phyloP scores from a whole-genome alignment of 2,888 invertebrate genomes.

The Stramonita haemastoma region DNA sequence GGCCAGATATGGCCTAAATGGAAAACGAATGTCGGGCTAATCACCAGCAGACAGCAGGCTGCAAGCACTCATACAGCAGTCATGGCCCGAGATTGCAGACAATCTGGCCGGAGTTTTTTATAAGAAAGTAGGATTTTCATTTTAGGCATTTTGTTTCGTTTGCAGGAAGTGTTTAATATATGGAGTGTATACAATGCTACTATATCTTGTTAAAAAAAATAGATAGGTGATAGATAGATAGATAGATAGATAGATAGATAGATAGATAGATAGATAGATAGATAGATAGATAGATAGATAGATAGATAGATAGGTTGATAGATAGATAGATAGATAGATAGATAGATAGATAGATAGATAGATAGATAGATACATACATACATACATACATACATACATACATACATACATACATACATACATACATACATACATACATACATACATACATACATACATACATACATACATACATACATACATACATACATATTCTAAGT shows the following conservation, averaged over 20 bases:
- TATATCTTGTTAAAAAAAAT: too few species aligned
- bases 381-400: not conserved
- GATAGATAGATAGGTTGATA: not conserved
- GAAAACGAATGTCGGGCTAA: too few species aligned
- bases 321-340: not conserved
- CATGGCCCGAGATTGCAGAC: too few species aligned
- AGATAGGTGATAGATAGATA: too few species aligned
- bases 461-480: constrained; percentile 22
- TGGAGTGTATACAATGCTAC: too few species aligned
- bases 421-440: not conserved
- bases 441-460: constrained; percentile 25
- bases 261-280: not conserved
- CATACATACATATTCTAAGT: constrained; percentile 19
- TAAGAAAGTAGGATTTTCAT: too few species aligned
- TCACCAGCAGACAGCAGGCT: too few species aligned
- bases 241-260: not conserved
- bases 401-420: not conserved
- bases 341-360: not conserved
- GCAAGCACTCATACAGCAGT: too few species aligned
- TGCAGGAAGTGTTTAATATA: too few species aligned
- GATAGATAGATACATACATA: not conserved
- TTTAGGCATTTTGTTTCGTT: too few species aligned
- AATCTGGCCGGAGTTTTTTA: too few species aligned
- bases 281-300: not conserved
- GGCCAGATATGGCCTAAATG: too few species aligned